Conservation (phyloP, 2,797 vertebrate genomes). For the Pangasius mekongensis region DNA sequence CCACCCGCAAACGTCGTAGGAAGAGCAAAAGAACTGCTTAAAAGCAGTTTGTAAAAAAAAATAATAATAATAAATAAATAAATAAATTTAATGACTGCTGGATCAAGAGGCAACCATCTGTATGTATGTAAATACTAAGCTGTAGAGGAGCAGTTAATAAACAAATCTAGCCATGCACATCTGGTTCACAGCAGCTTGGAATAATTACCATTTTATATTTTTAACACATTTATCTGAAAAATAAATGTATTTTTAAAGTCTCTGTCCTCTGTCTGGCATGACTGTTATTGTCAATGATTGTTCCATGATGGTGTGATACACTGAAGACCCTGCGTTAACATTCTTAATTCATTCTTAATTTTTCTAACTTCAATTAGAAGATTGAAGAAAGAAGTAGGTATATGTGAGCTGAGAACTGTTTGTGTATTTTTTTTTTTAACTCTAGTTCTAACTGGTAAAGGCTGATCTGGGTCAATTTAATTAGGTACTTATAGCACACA, state of each 20-base stretch:
- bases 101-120: neutral
- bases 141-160: neutral
- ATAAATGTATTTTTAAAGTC: neutral
- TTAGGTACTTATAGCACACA: neutral
- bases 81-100: neutral
- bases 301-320: neutral
- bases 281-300: neutral
- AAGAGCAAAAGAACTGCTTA: slow-evolving; percentile 45
- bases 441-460: no score
- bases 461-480: neutral
- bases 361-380: neutral
- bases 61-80: no score
- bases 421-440: neutral
- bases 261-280: neutral
- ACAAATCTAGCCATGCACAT: neutral
- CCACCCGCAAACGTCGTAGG: slow-evolving; percentile 12
- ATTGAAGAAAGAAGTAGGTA: neutral
- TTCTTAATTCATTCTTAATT: neutral
- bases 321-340: neutral
- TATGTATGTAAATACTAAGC: neutral
- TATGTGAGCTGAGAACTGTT: neutral
- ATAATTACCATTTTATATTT: neutral
- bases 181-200: neutral
- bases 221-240: neutral
- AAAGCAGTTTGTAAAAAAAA: neutral